Base-by-base conservation (phyloP, 1,140 invertebrate species). In the Drosophila sulfurigaster region DNA sequence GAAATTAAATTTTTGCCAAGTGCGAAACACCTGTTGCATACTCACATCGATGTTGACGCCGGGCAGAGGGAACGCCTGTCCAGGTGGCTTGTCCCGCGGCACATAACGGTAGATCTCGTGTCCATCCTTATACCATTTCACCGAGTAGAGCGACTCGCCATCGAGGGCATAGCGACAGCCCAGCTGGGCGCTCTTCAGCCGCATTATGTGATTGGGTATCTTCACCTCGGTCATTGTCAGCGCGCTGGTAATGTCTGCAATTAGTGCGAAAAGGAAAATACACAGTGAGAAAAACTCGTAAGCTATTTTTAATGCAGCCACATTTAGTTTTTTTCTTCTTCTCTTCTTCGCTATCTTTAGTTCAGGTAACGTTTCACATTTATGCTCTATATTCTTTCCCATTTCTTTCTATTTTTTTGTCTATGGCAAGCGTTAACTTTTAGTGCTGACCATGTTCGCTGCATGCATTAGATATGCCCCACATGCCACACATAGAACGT, bases 81-180 rank as follows among this genome's bases (percentile, higher is more conserved):
- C 94, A 0, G 96, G 95, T 46, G 96, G 96, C 58, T 93, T 93
- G 71, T 96, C 96, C 41, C 95, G 94, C 4, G 96, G 96, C 52
- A 97, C 94, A 91, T 95, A 97, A 62, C 97, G 94, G 93, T 96
- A 98, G 93, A 98, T 97, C 93, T 98, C 97, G 86, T 96, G 95
- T 30, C 96, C 96, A 89, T 97, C 96, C 91, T 97, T 97, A 93
- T 97, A 97, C 97, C 96, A 97, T 93, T 97, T 97, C 75, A 97
- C 96, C 1, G 96, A 96, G 93, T 97, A 97, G 5, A 98, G 93
- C 38, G 95, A 94, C 88, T 97, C 96, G 5, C 95, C 95, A 68
- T 96, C 96, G 78, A 97, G 93, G 78, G 96, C 95, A 93, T 96
- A 97, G 81, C 95, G 94, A 92, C 97, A 98, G 82, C 96, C 96